Percentiles rank a stretch among this genome's conserved stretches.
phyloP scores from a whole-genome alignment of 2,113 vertebrate species.

The Leiothrix lutea region DNA sequence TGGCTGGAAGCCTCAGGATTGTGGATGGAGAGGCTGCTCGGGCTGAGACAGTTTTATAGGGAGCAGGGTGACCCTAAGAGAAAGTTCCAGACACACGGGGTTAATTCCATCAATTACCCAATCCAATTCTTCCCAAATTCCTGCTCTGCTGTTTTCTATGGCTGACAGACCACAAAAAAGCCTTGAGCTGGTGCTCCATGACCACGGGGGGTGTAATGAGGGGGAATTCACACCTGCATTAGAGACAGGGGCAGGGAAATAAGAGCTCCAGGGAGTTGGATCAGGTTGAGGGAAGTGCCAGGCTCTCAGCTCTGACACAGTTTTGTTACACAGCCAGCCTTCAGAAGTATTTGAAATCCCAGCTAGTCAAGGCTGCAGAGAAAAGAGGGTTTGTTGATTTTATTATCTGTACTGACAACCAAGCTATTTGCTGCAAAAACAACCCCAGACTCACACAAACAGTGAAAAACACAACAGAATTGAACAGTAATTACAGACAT shows the following conservation, averaged over 20 bases:
- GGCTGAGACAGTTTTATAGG: constrained; percentile 90
- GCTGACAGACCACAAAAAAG: background rate
- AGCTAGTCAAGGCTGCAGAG: background rate
- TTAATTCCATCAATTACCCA: background rate
- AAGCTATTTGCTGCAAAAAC: background rate
- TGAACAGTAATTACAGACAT: background rate
- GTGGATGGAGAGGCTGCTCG: constrained; percentile 81
- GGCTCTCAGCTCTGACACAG: background rate
- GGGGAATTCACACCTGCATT: background rate
- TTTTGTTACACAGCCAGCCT: background rate
- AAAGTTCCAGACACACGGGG: background rate
- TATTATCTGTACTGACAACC: background rate
- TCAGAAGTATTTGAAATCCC: background rate
- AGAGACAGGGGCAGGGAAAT: background rate
- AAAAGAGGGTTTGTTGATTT: background rate
- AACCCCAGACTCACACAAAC: background rate
- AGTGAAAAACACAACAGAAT: background rate
- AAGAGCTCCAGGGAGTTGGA: background rate
- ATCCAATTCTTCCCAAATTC: background rate
- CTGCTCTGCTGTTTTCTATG: fast-evolving
- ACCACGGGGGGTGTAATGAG: background rate
- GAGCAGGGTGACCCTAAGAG: constrained; percentile 84
- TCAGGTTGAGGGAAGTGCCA: background rate
- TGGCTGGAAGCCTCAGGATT: constrained; percentile 85
- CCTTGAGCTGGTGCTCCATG: background rate